Evolutionary conservation across 2,797 vertebrate genomes (phyloP), one percentile per base, ranked within the genome.

Genomic region (Oryzias sinensis): DNA sequence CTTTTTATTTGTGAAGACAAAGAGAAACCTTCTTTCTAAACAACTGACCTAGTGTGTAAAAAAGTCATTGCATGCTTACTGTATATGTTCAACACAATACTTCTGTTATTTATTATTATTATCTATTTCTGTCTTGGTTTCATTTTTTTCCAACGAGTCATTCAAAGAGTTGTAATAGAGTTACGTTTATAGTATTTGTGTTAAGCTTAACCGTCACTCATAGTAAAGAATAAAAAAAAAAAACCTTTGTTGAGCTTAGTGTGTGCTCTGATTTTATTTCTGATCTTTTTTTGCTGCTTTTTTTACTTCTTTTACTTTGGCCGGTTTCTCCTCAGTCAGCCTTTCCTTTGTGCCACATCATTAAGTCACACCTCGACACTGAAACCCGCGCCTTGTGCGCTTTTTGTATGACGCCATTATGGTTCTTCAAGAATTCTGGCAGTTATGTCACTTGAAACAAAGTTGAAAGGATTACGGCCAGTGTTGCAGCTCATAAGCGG

Each of bases 391-490:
- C 53, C 22, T 56, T 17, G 43, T 63, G 62, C 60, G 52, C 76
- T 61, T 80, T 63, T 55, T 48, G 6, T 41, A 70, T 80, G 82
- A 88, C 62, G 69, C 51, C 65, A 65, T 84, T 82, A 79, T 78
- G 84, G 78, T 82, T 85, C 62, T 65, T 68, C 1, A 52, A 72
- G 72, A 83, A 84, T 77, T 68, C 59, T 79, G 59, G 57, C 59
- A 56, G 14, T 67, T 47, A 41, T 71, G 71, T 70, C 74, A 52
- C 60, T 80, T 84, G 69, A 59, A 82, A 49, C 60, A 52, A 24
- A 51, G 18, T 61, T 5, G 44, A 63, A 43, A 45, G 25, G 48
- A 49, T 70, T 70, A 53, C 53, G 65, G 49, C 42, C 43, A 41
- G 44, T 51, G 4, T 65, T 72, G 59, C 54, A 68, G 58, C 61